A percentile compares a stretch with the other conserved stretches of the same genome.
Evolutionary conservation across 2,888 invertebrate genomes (phyloP).

Genomic region (Acanthopleura granulata): DNA sequence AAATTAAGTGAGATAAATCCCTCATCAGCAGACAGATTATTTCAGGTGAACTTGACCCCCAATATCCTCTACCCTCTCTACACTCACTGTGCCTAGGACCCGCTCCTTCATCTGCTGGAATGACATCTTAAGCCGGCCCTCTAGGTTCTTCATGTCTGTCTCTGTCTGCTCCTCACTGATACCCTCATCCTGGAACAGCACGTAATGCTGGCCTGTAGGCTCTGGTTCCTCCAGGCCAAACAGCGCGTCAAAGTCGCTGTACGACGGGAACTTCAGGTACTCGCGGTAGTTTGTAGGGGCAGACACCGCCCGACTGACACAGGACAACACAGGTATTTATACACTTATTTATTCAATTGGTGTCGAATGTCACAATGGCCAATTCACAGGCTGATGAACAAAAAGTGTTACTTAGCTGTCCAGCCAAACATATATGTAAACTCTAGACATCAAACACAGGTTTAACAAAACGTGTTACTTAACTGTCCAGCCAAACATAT

Average conservation of each 20-base stretch:
- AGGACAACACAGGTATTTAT: slow-evolving; percentile 1
- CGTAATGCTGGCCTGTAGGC: slow-evolving; percentile 54
- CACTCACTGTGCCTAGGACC: slow-evolving; percentile 59
- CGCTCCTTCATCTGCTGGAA: slow-evolving; percentile 67
- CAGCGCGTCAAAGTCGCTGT: slow-evolving; percentile 60
- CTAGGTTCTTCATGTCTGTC: slow-evolving; percentile 63
- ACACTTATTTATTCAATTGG: too few species aligned
- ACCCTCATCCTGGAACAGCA: slow-evolving; percentile 58
- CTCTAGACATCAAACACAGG: too few species aligned
- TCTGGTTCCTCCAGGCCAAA: slow-evolving; percentile 61
- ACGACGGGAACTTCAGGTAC: slow-evolving; percentile 45
- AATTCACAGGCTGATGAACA: too few species aligned
- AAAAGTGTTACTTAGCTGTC: too few species aligned
- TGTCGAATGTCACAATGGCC: too few species aligned
- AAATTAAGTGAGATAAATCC: too few species aligned
- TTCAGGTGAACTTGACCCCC: too few species aligned
- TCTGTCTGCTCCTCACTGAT: slow-evolving; percentile 66
- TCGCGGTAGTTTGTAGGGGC: slow-evolving; percentile 63
- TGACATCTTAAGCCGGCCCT: slow-evolving; percentile 65
- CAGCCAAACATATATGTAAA: too few species aligned
- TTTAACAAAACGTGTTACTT: too few species aligned
- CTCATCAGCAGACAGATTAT: too few species aligned
- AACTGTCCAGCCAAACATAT: too few species aligned
- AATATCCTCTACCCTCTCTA: too few species aligned
- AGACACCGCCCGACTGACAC: slow-evolving; percentile 49